phyloP scores from a whole-genome alignment of 2,113 vertebrate species.

The Eclectus roratus region DNA sequence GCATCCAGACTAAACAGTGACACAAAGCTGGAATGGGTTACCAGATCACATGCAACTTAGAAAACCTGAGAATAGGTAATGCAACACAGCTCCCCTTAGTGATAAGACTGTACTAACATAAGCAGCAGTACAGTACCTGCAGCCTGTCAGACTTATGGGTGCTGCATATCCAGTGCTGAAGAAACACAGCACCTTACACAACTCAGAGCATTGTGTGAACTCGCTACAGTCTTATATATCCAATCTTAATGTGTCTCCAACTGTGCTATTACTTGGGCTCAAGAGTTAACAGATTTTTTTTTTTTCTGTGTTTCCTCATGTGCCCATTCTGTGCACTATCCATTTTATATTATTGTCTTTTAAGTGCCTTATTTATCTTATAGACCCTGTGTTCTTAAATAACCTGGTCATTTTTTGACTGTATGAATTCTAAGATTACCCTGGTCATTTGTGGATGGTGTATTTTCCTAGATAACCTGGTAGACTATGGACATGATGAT shows the following conservation, averaged over 20 bases:
- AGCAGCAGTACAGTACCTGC: background rate
- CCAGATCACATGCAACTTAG: background rate
- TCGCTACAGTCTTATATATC: background rate
- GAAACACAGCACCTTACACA: background rate
- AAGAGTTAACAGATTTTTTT: background rate
- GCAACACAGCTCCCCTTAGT: background rate
- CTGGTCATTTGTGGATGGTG: background rate
- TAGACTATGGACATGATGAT: background rate
- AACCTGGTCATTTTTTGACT: background rate
- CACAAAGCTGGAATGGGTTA: background rate
- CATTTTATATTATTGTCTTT: background rate
- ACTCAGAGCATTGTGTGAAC: background rate
- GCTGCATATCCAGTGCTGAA: background rate
- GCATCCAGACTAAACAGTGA: background rate
- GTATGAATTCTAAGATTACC: background rate
- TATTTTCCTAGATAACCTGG: background rate
- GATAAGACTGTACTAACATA: background rate
- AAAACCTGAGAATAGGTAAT: background rate
- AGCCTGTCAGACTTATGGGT: background rate
- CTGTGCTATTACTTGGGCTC: background rate
- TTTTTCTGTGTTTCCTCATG: background rate
- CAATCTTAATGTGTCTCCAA: background rate
- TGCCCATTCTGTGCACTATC: accelerated
- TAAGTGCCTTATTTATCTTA: background rate
- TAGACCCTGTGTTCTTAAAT: background rate